Evolutionary conservation across 2,888 invertebrate genomes (phyloP).

Genomic region (Julus scandinavius): DNA sequence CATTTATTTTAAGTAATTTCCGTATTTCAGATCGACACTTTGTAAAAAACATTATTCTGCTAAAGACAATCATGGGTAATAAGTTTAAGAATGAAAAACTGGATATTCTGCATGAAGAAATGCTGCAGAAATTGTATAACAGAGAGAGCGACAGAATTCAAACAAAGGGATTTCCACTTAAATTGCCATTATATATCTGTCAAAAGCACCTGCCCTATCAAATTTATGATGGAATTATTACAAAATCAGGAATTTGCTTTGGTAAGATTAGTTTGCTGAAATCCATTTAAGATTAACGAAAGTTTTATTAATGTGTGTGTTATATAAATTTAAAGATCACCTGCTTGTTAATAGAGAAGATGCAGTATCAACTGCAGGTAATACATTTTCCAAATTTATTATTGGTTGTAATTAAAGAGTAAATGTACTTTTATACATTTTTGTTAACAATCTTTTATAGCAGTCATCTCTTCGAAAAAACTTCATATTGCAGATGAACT

Average conservation of each 20-base stretch:
- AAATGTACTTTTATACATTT: background rate
- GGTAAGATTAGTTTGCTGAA: background rate
- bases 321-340: background rate
- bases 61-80: background rate
- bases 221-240: slow-evolving; percentile 18
- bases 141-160: background rate
- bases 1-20: background rate
- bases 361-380: too few relatives aligned
- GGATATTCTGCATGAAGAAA: background rate
- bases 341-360: background rate
- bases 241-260: slow-evolving; percentile 44
- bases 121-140: background rate
- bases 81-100: background rate
- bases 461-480: background rate
- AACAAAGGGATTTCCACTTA: background rate
- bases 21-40: background rate
- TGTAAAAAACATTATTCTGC: background rate
- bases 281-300: background rate
- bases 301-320: background rate
- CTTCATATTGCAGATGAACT: slow-evolving; percentile 11
- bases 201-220: background rate
- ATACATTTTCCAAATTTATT: too few relatives aligned
- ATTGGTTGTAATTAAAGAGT: background rate
- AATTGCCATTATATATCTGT: background rate
- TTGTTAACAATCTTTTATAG: background rate